Base-by-base conservation (phyloP, 2,797 vertebrate genomes). In the Coracias cyanogaster region DNA sequence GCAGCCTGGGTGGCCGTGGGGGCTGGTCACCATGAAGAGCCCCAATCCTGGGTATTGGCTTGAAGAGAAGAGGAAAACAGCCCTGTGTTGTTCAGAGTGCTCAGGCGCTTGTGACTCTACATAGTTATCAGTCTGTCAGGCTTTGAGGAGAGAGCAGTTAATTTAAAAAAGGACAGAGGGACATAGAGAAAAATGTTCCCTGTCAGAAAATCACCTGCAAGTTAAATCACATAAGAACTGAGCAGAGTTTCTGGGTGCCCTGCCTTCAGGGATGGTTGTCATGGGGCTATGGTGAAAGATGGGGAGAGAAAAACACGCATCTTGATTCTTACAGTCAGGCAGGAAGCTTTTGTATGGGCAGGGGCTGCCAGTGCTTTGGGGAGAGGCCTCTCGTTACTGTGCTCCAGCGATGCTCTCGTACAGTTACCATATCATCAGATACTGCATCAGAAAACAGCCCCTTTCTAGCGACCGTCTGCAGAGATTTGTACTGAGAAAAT, bases 291-390 rank as follows among this genome's bases (percentile, higher is more conserved):
- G 20, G 60, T 52, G 72, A 22, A 21, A 35, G 76, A 20, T 33
- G 72, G 31, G 64, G 61, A 22, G 48, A 39, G 45, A 3, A 61
- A 12, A 79, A 3, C 29, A 8, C 11, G 1, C 1, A 1, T 37
- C 18, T 60, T 5, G 0, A 2, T 22, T 12, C 18, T 46, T 17
- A 1, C 8, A 55, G 41, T 9, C 0, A 0, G 49, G 29, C 37
- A 39, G 67, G 64, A 51, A 48, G 48, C 25, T 29, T 79, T 72
- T 61, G 73, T 62, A 9, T 67, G 65, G 70, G 61, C 65, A 62
- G 64, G 18, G 54, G 73, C 33, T 96, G 69, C 22, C 45, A 35
- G 80, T 43, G 62, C 54, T 46, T 45, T 71, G 49, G 15, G 87
- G n/a, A 73, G 41, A 33, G 41, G 88, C 26, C 61, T 37, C 7